These are phyloP conservation scores for Orchesella flavescens DNA, from an alignment of 2,888 invertebrate species.

Conservation along the genomic window DNA sequence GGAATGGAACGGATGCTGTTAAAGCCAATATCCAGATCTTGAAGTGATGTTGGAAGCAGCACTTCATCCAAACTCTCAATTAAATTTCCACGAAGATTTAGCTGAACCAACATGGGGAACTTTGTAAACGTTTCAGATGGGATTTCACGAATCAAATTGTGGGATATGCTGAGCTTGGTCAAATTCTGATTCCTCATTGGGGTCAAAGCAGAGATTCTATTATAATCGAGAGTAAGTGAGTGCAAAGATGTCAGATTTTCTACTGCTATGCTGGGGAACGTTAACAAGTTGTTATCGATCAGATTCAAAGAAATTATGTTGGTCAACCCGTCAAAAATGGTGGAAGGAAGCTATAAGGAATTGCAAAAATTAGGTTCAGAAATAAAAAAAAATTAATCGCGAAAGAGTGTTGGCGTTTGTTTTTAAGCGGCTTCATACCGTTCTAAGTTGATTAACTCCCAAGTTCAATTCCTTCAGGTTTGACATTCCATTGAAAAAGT, in stretches of 20 bases:
- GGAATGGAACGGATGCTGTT: slow-evolving; percentile 73
- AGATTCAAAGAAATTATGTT: slow-evolving; percentile 85
- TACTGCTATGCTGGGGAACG: slow-evolving; percentile 88
- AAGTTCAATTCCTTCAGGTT: slow-evolving; percentile 85
- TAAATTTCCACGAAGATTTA: slow-evolving; percentile 86
- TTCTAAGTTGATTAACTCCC: slow-evolving; percentile 89
- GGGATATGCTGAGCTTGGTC: slow-evolving; percentile 81
- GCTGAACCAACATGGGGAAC: slow-evolving; percentile 82
- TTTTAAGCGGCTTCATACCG: slow-evolving; percentile 76
- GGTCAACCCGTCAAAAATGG: slow-evolving; percentile 83
- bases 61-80: slow-evolving; percentile 80
- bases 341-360: slow-evolving; percentile 76
- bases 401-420: neutral
- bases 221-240: slow-evolving; percentile 86
- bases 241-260: slow-evolving; percentile 82
- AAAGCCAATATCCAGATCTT: slow-evolving; percentile 72
- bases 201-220: slow-evolving; percentile 89
- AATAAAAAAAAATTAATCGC: neutral
- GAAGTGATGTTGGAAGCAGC: slow-evolving; percentile 72
- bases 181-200: slow-evolving; percentile 79
- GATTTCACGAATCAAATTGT: slow-evolving; percentile 85
- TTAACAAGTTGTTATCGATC: slow-evolving; percentile 89
- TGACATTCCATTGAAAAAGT: slow-evolving; percentile 85
- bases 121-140: slow-evolving; percentile 85
- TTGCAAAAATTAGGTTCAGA: slow-evolving; percentile 74